These are phyloP conservation scores for Zaprionus ornatus DNA, from an alignment of 1,140 invertebrate genomes.

Conservation along the genomic window DNA sequence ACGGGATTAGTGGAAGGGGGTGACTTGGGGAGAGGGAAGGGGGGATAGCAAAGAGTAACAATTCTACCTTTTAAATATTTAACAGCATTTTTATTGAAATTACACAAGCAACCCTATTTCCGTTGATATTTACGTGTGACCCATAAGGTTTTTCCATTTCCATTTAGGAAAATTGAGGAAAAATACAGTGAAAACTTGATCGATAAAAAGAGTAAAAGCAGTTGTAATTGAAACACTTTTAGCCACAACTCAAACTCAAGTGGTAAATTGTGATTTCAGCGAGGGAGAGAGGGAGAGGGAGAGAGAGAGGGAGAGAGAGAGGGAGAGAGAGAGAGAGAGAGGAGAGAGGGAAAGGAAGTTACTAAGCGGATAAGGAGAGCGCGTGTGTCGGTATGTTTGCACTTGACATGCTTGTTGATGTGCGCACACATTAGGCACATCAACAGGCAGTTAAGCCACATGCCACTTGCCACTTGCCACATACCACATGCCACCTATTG, in stretches of 20 bases:
- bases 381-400: constrained; percentile 11
- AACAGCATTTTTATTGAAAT: constrained; percentile 35
- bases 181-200: background rate
- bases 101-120: constrained; percentile 3
- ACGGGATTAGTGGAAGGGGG: background rate
- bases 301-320: background rate
- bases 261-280: background rate
- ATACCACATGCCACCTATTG: background rate
- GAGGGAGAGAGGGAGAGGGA: background rate
- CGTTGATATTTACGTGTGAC: background rate
- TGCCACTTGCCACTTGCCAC: background rate
- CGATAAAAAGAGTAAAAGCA: background rate
- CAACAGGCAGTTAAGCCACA: constrained; percentile 14
- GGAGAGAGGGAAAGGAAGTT: background rate
- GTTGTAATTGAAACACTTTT: constrained; percentile 1
- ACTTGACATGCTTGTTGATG: constrained; percentile 34
- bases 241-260: background rate
- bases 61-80: constrained; percentile 42
- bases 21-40: background rate
- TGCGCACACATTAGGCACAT: constrained; percentile 32
- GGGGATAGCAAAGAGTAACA: background rate
- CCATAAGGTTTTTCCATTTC: background rate
- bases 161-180: background rate
- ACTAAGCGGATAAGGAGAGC: background rate
- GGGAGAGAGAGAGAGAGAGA: no score